A percentile compares a stretch with the other conserved stretches of the same genome.
These are phyloP conservation scores for Choloepus didactylus DNA, from an alignment of 2,797 vertebrate genomes.

Conservation along the genomic window DNA sequence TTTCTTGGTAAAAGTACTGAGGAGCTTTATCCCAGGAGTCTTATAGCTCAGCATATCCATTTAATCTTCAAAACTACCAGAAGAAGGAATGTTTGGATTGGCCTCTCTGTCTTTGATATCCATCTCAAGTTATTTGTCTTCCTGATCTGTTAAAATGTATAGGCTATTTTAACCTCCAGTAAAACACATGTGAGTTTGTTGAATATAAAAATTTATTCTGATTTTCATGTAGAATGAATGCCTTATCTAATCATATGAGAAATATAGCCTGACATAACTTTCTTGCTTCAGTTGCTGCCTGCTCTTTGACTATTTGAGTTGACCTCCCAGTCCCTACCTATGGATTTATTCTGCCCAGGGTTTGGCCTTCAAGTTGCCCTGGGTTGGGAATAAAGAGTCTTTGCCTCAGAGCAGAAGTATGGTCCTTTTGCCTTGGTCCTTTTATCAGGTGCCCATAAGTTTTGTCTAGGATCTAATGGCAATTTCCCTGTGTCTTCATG, in stretches of 20 bases:
- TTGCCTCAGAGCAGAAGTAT: neutral
- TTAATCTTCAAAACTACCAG: neutral
- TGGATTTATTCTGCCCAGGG: neutral
- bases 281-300: neutral
- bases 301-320: too few species aligned
- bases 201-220: neutral
- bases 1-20: neutral
- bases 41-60: neutral
- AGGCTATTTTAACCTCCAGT: neutral
- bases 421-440: neutral
- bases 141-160: neutral
- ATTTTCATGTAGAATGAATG: neutral
- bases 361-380: neutral
- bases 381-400: neutral
- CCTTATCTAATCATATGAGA: neutral
- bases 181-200: neutral
- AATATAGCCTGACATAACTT: neutral
- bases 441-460: neutral
- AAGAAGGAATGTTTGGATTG: neutral
- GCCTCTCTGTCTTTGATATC: neutral
- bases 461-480: too few species aligned
- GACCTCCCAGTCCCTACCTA: rapidly evolving
- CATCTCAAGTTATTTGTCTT: neutral
- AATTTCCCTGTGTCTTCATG: too few species aligned
- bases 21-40: neutral